Base-by-base conservation (phyloP, 2,888 invertebrate species). In the Willowsia nigromaculata region DNA sequence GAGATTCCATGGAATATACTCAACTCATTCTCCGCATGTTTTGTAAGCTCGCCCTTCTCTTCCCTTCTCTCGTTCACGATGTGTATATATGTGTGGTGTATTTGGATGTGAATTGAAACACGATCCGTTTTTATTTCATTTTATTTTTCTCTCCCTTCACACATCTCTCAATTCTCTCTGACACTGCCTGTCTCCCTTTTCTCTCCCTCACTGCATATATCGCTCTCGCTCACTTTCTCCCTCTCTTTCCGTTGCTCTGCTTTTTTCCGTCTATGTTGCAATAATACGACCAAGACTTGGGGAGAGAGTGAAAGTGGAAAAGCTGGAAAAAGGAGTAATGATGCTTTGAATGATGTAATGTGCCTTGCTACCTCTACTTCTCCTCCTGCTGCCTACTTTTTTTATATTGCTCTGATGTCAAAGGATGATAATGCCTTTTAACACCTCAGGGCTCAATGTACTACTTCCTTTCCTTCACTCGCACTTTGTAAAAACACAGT, bases 141-240 rank as follows among this genome's bases (percentile, higher is more conserved):
- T 82, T 65, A 15, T 82, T 43, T 50, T 15, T 47, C 7, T 65
- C 59, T 40, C 40, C 18, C 9, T 62, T 40, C 40, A 33, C 40
- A 33, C 40, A 56, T 80, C 56, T 33, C 53, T 30, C 25, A 47
- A 43, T 47, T 78, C 78, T 78, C 33, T 30, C 78, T 53, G 43
- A 43, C 78, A 43, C 53, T 50, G 22, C 53, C 78, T 78, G 43
- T 78, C 33, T 50, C 78, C 27, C 30, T 78, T 47, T 65, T 27
- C 11, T 40, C 37, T 50, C 50, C 18, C 37, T 33, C 68, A 33
- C 33, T 33, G 30, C 76, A 13, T 30, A 30, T 37, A 11, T 80
- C 27, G 9, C 56, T 33, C 33, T 30, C n/a, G 1, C 13, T 74
- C 6, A 15, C 47, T 53, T 53, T 56, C 22, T 59, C 80, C 37